phyloP scores from a whole-genome alignment of 2,113 vertebrate genomes.

The Onychostruthus taczanowskii region DNA sequence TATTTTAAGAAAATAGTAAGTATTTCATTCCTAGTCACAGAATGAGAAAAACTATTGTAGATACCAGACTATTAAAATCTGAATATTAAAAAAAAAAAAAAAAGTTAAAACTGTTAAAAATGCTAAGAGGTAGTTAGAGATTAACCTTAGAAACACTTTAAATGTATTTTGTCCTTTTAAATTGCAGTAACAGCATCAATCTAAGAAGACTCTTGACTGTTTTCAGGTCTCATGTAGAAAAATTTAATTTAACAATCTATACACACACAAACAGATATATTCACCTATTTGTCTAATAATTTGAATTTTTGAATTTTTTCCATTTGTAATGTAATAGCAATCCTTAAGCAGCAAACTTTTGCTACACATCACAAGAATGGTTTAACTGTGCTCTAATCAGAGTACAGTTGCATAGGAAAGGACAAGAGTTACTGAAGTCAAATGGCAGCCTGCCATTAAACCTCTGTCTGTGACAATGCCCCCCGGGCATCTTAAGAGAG shows the following conservation, averaged over 20 bases:
- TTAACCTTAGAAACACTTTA: not conserved
- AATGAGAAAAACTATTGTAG: not conserved
- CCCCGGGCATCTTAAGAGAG: not conserved
- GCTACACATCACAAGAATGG: not conserved
- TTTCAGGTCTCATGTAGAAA: not conserved
- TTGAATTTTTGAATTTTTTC: not conserved
- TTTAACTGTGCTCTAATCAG: not conserved
- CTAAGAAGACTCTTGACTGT: not conserved
- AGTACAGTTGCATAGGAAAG: not conserved
- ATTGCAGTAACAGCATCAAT: not conserved
- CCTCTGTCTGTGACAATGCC: not conserved
- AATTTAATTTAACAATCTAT: not conserved
- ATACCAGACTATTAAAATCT: not conserved
- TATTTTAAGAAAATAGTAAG: not conserved
- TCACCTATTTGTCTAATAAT: not conserved
- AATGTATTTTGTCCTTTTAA: not conserved
- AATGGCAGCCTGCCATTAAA: not conserved
- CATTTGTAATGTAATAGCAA: not conserved
- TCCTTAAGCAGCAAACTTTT: not conserved
- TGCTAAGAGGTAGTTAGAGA: not conserved
- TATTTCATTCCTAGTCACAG: not conserved
- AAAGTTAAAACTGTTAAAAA: too few species aligned
- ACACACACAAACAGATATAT: not conserved
- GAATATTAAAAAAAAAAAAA: not conserved
- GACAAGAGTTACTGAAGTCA: not conserved